phyloP scores from a whole-genome alignment of 2,888 invertebrate genomes.

The Cataglyphis livida region DNA sequence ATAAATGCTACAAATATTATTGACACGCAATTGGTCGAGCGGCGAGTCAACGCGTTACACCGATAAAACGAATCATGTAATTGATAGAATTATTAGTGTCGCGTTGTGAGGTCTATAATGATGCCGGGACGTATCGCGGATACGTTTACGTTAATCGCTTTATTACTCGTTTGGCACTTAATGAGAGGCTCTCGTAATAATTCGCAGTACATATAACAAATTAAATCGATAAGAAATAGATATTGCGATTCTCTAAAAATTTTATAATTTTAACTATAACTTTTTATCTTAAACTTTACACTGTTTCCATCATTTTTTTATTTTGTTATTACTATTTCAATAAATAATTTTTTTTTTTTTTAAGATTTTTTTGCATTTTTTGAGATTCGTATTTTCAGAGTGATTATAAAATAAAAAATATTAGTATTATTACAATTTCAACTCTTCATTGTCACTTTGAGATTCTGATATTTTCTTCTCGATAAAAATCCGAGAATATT shows the following conservation, averaged over 20 bases:
- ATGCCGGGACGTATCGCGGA: conserved; percentile 34
- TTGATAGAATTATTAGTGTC: conserved; percentile 57
- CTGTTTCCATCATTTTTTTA: neutral
- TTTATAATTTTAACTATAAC: neutral
- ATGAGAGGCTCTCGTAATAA: conserved; percentile 2
- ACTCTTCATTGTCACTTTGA: neutral
- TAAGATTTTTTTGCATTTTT: neutral
- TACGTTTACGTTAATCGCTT: conserved; percentile 33
- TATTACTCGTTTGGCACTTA: conserved; percentile 42
- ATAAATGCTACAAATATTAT: conserved; percentile 57
- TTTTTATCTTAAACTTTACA: neutral
- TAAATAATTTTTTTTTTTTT: neutral
- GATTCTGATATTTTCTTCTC: neutral
- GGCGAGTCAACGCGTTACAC: conserved; percentile 55
- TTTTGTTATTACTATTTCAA: neutral
- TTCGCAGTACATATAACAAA: neutral
- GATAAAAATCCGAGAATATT: neutral
- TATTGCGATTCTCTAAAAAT: neutral
- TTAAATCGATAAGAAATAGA: conserved; percentile 15
- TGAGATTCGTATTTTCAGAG: neutral
- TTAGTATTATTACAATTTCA: neutral
- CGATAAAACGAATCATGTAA: conserved; percentile 56
- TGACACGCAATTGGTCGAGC: conserved; percentile 55
- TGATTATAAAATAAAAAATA: neutral
- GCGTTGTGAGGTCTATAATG: conserved; percentile 52